phyloP scores from a whole-genome alignment of 2,888 invertebrate genomes.

The Acleris laterana region DNA sequence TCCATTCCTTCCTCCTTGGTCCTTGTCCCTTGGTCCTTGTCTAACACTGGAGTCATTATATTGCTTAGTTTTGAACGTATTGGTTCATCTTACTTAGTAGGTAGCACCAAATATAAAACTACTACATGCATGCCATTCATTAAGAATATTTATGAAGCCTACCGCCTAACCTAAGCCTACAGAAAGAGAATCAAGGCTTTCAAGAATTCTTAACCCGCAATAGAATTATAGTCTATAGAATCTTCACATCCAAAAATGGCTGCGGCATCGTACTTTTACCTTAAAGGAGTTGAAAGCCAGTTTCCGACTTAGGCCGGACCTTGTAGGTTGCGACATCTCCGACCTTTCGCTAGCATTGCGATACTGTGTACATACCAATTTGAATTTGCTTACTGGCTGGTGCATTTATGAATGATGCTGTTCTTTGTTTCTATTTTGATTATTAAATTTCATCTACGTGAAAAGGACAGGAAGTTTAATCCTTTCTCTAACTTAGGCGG shows the following conservation, averaged over 20 bases:
- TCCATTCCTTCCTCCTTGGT: too few species aligned
- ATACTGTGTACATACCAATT: constrained; percentile 7
- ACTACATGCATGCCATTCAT: too few species aligned
- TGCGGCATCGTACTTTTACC: constrained; percentile 24
- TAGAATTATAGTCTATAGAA: constrained; percentile 23
- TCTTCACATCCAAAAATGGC: constrained; percentile 29
- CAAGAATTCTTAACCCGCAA: constrained; percentile 10
- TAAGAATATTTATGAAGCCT: background rate
- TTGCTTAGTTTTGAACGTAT: too few species aligned
- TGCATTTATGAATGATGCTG: background rate
- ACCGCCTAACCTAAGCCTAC: too few species aligned
- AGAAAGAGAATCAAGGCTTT: constrained; percentile 4
- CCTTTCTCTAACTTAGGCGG: too few species aligned
- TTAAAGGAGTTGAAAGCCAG: constrained; percentile 29
- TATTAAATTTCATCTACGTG: background rate
- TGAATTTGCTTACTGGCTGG: background rate
- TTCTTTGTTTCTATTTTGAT: constrained; percentile 1
- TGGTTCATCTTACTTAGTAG: too few species aligned
- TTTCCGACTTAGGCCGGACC: constrained; percentile 39
- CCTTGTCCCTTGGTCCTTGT: too few species aligned
- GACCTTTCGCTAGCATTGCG: constrained; percentile 35
- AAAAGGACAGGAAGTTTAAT: too few species aligned
- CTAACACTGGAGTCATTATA: too few species aligned
- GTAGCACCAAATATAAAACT: too few species aligned
- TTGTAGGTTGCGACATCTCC: constrained; percentile 35